Percentiles rank a stretch among this genome's conserved stretches.
These are phyloP conservation scores for Nematopogon swammerdamellus DNA, from an alignment of 2,888 invertebrate species.

Conservation along the genomic window DNA sequence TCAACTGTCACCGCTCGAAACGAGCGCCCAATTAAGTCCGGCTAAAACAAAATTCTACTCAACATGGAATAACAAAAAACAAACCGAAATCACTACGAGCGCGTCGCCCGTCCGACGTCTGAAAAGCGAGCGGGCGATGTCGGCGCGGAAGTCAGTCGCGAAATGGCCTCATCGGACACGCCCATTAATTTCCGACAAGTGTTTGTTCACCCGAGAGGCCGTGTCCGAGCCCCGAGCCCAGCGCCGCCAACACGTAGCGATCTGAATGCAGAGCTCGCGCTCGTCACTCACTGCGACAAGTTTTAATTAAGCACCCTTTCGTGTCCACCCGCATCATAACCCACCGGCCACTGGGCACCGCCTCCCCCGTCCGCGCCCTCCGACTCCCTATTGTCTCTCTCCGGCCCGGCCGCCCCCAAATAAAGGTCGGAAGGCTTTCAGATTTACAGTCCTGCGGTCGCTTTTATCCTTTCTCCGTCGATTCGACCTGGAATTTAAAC, in stretches of 20 bases:
- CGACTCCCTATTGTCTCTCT: background rate
- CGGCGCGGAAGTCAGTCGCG: background rate
- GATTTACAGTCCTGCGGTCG: background rate
- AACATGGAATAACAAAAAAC: background rate
- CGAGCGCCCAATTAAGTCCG: no score
- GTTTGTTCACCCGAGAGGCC: background rate
- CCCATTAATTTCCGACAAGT: background rate
- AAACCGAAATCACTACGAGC: background rate
- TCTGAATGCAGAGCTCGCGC: background rate
- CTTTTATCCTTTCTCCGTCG: background rate
- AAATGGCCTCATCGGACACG: background rate
- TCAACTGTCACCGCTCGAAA: no score
- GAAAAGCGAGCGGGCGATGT: background rate
- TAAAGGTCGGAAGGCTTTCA: background rate
- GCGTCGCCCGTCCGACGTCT: background rate
- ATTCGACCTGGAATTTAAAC: background rate
- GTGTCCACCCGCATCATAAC: background rate
- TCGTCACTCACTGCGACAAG: constrained; percentile 5
- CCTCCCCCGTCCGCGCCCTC: background rate
- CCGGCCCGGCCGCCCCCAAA: background rate
- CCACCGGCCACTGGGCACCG: background rate
- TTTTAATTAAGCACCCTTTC: constrained; percentile 23
- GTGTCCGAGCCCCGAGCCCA: background rate
- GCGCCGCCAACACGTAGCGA: background rate
- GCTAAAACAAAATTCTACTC: no score